Evolutionary conservation across 2,797 vertebrate genomes (phyloP), one percentile per base, ranked within the genome.

Genomic region (Eptatretus atami): DNA sequence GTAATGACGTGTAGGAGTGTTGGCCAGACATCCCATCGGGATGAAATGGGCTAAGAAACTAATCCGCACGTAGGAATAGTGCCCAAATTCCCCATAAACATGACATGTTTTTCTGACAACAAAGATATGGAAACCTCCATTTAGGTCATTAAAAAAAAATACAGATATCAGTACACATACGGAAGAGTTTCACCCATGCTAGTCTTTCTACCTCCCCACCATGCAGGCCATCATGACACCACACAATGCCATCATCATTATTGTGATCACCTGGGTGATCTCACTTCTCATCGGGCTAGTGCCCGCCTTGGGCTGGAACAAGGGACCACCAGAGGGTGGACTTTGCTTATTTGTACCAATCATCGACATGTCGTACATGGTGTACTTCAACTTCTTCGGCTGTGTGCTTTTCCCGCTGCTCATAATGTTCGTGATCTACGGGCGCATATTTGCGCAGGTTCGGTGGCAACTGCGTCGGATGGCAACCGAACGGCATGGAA

Each of bases 231-330:
- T 78, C 64, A 76, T 81, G 75, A 78, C 77, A 1, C 66, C 76
- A 2, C 71, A 74, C 11, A 78, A 76, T 11, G 74, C 79, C 0
- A 15, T 68, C 14, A 67, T 78, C 24, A 70, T 76, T 63, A 77
- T 82, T 65, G 64, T 78, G 13, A 6, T 68, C 52, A 78, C 73
- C 1, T 81, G 77, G 77, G 66, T 77, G 13, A 68, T 73, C 65
- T 69, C 75, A 2, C 74, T 77, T 64, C 69, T 78, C 57, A 71
- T 76, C 11, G 75, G 75, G 15, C 68, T 77, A 9, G 71, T 75
- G 67, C 78, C 76, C 13, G 65, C 79, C 53, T 79, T 81, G 80
- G 78, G 78, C 54, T 81, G 79, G 79, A 73, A 81, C 69, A 77
- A 77, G 69, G 66, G 71, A 0, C 69, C 71, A 1, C 68, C 70